Evolutionary conservation across 2,797 vertebrate species (phyloP).

Genomic region (Peromyscus eremicus): DNA sequence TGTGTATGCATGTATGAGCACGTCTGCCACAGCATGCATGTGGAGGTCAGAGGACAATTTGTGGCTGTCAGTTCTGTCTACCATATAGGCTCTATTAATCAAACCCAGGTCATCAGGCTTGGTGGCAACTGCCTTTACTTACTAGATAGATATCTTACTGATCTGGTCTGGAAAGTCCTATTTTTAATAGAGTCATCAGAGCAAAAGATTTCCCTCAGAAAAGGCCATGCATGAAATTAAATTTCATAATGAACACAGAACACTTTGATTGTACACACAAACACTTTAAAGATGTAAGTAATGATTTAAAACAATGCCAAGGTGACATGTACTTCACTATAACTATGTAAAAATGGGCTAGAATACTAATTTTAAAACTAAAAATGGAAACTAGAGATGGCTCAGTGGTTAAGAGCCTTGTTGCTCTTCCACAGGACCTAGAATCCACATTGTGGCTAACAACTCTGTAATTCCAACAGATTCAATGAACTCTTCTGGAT

Average conservation of each 20-base stretch:
- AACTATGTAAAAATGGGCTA: neutral
- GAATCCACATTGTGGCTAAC: neutral
- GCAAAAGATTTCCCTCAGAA: neutral
- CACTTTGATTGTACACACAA: neutral
- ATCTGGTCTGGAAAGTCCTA: neutral
- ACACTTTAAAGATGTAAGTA: neutral
- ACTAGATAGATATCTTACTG: neutral
- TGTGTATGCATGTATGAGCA: neutral
- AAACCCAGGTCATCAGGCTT: neutral
- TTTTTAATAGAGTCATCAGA: neutral
- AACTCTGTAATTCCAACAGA: neutral
- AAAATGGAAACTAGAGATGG: neutral
- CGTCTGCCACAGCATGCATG: neutral
- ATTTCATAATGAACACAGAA: constrained; percentile 25
- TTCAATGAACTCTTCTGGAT: neutral
- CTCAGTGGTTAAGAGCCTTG: neutral
- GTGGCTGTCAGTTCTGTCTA: neutral
- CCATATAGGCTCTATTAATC: neutral
- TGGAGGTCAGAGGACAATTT: neutral
- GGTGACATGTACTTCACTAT: neutral
- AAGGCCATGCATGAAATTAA: neutral
- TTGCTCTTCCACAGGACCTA: neutral
- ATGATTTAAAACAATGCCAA: neutral
- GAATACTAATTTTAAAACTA: neutral
- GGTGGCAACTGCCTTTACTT: neutral